Base-by-base conservation (phyloP, 2,113 vertebrate species). In the Phoxinus phoxinus region DNA sequence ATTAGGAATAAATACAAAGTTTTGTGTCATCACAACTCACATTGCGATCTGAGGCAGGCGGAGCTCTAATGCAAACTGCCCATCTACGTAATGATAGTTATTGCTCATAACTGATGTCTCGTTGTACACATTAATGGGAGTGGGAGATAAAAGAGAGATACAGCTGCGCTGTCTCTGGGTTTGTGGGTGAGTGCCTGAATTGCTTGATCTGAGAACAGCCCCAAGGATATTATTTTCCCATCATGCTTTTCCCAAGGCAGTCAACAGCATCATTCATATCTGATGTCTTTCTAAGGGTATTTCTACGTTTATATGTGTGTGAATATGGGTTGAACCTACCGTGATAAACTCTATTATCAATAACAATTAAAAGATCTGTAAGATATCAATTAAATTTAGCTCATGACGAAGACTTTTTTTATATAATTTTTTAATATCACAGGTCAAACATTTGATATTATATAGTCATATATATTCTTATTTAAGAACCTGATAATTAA, bases 281-380 rank as follows among this genome's bases (percentile, higher is more conserved):
- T 63, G 37, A 63, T 61, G 17, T 84, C 56, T 69, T 69, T n/a
- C 35, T 51, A 53, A 21, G 56, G n/a, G 6, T 65, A 69, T 13
- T 71, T 15, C 2, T 91, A 41, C 25, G 3, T 84, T 23, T 48
- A n/a, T 72, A 65, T 25, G 73, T 83, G 65, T 79, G 65, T 61
- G 87, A 86, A 83, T 85, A 10, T 86, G 90, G 82, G 71, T 77
- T 41, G 32, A 72, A 23, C 21, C 10, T 44, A 46, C 37, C 25
- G 23, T 25, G 11, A 44, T 44, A 44, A 73, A 46, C 12, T 12
- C 5, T 46, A 13, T 46, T 73, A 15, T 25, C 25, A 53, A 27
- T 76, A 30, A 32, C n/a, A n/a, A 48, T 48, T 19, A 0, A 51
- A 51, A 51, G 7, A 75, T 27, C 0, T 30, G 15, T 35, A 9